Evolutionary conservation across 2,888 invertebrate genomes (phyloP), one percentile per base, ranked within the genome.

Genomic region (Brachycybe producta): DNA sequence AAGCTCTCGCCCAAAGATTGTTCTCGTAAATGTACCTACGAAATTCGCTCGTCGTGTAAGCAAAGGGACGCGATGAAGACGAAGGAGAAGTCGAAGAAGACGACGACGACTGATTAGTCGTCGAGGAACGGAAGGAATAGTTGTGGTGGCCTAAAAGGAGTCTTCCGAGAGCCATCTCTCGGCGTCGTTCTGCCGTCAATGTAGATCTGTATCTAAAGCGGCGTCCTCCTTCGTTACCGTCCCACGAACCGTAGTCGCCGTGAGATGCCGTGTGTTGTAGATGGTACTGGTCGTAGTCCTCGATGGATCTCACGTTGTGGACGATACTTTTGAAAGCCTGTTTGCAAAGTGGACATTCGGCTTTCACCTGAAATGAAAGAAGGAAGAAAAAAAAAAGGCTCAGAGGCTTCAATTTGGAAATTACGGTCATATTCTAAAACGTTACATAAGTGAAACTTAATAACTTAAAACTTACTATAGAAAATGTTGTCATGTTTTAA

Each of bases 331-430:
- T 83, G 66, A 94, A 94, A 3, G 79, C 75, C 64, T 88, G 85
- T 64, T 95, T 94, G 68, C 95, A 95, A 1, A 95, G 71, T 0
- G 95, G 95, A 67, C 92, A 92, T 63, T 84, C 90, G 0, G 90
- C 78, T 69, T 91, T 92, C 13, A 91, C 83, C 82, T 84, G 64
- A 5, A 72, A 73, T 47, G 13, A 41, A 17, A 54, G 24, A 32
- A 24, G 21, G 5, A 36, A 39, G 28, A 27, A 30, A 44, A n/a
- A n/a, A n/a, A n/a, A n/a, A n/a, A n/a, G n/a, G n/a, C n/a, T n/a
- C n/a, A n/a, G n/a, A n/a, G n/a, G n/a, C n/a, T 27, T 4, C 35
- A 46, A 44, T 41, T 30, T 30, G 13, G 13, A 30, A 30, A 30
- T 11, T n/a, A n/a, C n/a, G n/a, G n/a, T n/a, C n/a, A n/a, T n/a